Percentiles rank a stretch among this genome's conserved stretches.
These are phyloP conservation scores for Chaetorhynchus papuensis DNA, from an alignment of 2,113 vertebrate genomes.

Conservation along the genomic window DNA sequence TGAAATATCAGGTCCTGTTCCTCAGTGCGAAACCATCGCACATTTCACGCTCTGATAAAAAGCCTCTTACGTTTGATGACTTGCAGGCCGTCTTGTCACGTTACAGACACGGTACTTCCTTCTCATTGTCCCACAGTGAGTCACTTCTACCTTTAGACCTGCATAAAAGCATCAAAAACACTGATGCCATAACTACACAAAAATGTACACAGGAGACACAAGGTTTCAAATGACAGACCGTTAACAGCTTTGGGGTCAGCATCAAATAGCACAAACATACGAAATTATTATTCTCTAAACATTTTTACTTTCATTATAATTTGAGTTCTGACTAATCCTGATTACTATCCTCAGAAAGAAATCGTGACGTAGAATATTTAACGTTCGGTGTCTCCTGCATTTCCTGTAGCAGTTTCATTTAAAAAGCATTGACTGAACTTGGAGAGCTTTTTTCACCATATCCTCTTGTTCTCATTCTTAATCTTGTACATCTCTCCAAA, in stretches of 20 bases:
- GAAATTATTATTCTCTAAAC: not conserved
- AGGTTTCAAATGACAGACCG: not conserved
- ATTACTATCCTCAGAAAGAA: not conserved
- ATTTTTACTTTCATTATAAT: not conserved
- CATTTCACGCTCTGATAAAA: not conserved
- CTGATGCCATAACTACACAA: not conserved
- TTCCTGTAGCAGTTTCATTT: not conserved
- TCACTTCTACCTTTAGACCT: slow-evolving; percentile 99
- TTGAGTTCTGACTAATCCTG: not conserved
- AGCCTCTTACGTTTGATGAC: slow-evolving; percentile 92
- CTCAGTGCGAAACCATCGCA: not conserved
- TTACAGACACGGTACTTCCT: slow-evolving; percentile 98
- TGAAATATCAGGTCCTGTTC: not conserved
- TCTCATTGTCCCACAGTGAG: slow-evolving; percentile 98
- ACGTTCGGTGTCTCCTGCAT: not conserved
- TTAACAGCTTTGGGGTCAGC: not conserved
- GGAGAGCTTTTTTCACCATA: not conserved
- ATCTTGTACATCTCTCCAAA: not conserved
- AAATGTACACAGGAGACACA: not conserved
- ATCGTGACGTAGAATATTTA: not conserved
- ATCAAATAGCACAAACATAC: not conserved
- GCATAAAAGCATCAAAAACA: slow-evolving; percentile 42
- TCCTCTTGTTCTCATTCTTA: not conserved
- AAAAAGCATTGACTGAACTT: not conserved
- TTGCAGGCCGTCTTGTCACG: slow-evolving; percentile 94